Percentiles rank a stretch among this genome's conserved stretches.
phyloP scores from a whole-genome alignment of 2,113 vertebrate species.

The Petrocephalus zakoni region DNA sequence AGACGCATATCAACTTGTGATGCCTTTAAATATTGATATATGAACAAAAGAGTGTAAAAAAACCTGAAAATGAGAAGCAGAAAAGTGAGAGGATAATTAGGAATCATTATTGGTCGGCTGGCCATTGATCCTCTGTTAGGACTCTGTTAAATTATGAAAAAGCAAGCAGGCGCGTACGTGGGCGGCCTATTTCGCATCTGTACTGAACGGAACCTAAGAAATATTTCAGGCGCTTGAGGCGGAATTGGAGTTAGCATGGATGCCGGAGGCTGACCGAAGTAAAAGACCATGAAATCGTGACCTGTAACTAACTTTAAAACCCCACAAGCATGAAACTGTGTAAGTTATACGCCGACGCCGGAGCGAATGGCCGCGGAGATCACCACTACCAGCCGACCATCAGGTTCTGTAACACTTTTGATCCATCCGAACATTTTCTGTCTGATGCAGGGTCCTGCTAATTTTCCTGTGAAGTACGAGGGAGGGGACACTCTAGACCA shows the following conservation, averaged over 20 bases:
- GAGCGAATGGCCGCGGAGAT: neutral
- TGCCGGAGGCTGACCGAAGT: slow-evolving; percentile 12
- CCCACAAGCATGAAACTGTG: slow-evolving; percentile 10
- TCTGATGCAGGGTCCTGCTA: neutral
- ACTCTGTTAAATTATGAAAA: neutral
- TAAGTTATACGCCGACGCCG: neutral
- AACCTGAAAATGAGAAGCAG: neutral
- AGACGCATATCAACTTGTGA: neutral
- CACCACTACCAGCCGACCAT: neutral
- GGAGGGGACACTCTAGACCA: neutral
- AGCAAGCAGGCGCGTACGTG: neutral
- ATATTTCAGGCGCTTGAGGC: neutral
- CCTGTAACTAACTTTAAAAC: slow-evolving; percentile 21
- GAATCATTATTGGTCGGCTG: neutral
- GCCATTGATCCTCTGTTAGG: neutral
- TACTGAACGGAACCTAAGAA: neutral
- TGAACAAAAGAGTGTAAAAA: neutral
- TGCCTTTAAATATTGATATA: slow-evolving; percentile 16
- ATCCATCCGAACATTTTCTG: neutral
- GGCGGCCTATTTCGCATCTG: neutral
- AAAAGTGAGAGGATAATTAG: neutral
- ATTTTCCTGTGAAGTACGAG: neutral
- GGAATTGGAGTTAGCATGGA: neutral
- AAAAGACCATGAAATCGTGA: slow-evolving; percentile 15
- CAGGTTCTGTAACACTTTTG: neutral